These are phyloP conservation scores for Deroplatys truncata DNA, from an alignment of 2,888 invertebrate genomes.

Conservation along the genomic window DNA sequence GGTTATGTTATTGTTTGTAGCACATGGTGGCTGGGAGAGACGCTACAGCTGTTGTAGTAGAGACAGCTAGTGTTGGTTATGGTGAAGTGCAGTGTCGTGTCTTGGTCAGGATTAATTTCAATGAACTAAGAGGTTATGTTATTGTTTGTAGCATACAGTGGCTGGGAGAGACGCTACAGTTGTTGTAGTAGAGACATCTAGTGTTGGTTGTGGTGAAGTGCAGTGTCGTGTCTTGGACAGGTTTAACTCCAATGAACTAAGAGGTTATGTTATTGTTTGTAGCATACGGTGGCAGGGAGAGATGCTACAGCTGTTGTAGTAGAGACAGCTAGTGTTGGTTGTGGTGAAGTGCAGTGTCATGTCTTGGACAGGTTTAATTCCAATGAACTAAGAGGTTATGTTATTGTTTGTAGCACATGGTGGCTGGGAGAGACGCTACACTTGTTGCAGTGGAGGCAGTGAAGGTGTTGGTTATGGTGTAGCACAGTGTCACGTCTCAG, in stretches of 20 bases:
- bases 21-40: constrained; percentile 29
- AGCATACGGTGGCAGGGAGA: constrained; percentile 31
- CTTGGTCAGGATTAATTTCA: too few relatives aligned
- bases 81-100: too few relatives aligned
- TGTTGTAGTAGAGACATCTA: constrained; percentile 72
- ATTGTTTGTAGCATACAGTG: constrained; percentile 34
- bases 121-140: too few relatives aligned
- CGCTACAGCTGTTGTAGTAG: constrained; percentile 68
- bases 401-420: too few relatives aligned
- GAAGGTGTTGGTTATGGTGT: too few relatives aligned
- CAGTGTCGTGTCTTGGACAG: constrained; percentile 77
- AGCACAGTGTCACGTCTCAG: too few relatives aligned
- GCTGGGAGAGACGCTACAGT: constrained; percentile 41
- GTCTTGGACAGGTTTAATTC: constrained; percentile 77
- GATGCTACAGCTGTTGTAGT: constrained; percentile 63
- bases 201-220: constrained; percentile 74
- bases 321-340: constrained; percentile 70
- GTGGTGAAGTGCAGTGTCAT: constrained; percentile 72
- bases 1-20: background rate
- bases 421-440: too few relatives aligned
- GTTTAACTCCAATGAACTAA: constrained; percentile 66
- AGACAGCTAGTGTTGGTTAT: constrained; percentile 46
- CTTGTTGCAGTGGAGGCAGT: too few relatives aligned
- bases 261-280: constrained; percentile 56
- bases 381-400: too few relatives aligned